Conservation (phyloP, 1,140 invertebrate genomes). For the Wasmannia auropunctata region DNA sequence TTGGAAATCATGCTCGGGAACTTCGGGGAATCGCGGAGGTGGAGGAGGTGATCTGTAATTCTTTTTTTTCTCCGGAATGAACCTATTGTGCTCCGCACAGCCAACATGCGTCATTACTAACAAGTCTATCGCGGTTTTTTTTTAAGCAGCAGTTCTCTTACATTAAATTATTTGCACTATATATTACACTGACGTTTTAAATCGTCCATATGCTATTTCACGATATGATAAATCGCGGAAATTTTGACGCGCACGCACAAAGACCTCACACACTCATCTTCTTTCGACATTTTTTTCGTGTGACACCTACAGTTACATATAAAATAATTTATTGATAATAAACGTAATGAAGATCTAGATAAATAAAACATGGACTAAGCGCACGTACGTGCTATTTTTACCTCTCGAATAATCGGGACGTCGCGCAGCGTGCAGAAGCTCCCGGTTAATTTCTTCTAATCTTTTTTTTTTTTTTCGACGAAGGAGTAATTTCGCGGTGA, state of each 20-base stretch:
- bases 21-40: background rate
- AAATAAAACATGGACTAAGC: too few relatives aligned
- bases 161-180: background rate
- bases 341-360: background rate
- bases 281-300: background rate
- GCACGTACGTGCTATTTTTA: background rate
- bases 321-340: background rate
- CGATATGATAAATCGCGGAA: too few relatives aligned
- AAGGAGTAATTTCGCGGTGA: constrained; percentile 68
- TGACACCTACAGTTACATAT: background rate
- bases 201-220: background rate
- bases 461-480: too few relatives aligned
- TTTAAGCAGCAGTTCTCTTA: background rate
- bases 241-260: too few relatives aligned
- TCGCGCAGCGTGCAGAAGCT: background rate
- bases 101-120: too few relatives aligned
- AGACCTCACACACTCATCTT: background rate
- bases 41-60: background rate
- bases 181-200: too few relatives aligned
- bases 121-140: background rate
- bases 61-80: background rate
- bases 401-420: background rate
- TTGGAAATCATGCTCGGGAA: background rate
- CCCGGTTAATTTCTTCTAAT: background rate
- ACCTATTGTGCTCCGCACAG: too few relatives aligned